These are phyloP conservation scores for Proisotoma minuta DNA, from an alignment of 2,888 invertebrate genomes.

Conservation along the genomic window DNA sequence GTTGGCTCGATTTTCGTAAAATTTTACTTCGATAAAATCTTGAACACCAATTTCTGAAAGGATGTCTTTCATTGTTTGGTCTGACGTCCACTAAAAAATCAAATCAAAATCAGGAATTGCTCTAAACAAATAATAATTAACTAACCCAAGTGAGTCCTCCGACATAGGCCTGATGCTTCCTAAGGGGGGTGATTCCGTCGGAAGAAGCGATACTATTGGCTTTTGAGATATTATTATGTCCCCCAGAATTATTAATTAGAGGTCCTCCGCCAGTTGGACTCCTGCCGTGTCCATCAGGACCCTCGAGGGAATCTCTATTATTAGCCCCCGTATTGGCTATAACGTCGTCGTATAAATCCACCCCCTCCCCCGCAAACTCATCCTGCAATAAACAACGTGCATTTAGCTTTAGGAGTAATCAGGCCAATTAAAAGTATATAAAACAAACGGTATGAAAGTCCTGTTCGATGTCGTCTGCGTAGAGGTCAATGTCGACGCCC, in stretches of 20 bases:
- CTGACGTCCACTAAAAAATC: constrained; percentile 86
- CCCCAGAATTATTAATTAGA: constrained; percentile 11
- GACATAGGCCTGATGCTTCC: constrained; percentile 88
- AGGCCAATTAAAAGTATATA: constrained; percentile 1
- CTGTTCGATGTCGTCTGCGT: constrained; percentile 92
- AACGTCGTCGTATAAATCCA: constrained; percentile 93
- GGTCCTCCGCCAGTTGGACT: constrained; percentile 19
- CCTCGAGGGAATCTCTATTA: constrained; percentile 48
- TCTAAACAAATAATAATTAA: constrained; percentile 15
- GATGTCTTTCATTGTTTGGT: constrained; percentile 90
- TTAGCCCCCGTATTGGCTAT: constrained; percentile 69
- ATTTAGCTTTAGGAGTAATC: constrained; percentile 39
- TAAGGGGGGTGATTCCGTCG: constrained; percentile 59
- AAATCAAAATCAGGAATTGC: constrained; percentile 17
- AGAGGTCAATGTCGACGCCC: constrained; percentile 92
- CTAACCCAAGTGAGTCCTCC: constrained; percentile 98
- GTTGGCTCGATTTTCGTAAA: constrained; percentile 97
- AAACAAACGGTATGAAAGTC: constrained; percentile 62
- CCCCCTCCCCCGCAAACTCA: constrained; percentile 78
- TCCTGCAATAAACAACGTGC: constrained; percentile 58
- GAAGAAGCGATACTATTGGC: constrained; percentile 18
- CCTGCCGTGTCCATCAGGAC: constrained; percentile 33
- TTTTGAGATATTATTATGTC: constrained; percentile 23
- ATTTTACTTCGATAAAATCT: constrained; percentile 96
- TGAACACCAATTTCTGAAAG: constrained; percentile 79